phyloP scores from a whole-genome alignment of 2,113 vertebrate genomes.

The Tachycineta bicolor region DNA sequence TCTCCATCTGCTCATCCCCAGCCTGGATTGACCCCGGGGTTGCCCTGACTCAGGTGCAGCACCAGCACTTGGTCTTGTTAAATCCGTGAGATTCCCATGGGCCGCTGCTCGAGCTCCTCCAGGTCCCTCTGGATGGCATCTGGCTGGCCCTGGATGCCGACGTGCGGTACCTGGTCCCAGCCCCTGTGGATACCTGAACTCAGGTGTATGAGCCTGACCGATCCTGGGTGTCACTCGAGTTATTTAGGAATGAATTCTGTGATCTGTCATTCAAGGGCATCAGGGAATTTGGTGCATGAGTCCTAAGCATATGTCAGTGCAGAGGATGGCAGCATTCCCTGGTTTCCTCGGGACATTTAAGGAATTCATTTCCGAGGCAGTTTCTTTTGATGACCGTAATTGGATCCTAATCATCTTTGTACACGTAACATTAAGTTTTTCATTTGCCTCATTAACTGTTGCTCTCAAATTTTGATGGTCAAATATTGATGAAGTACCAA shows the following conservation, averaged over 20 bases:
- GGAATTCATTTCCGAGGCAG: not conserved
- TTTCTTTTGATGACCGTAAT: not conserved
- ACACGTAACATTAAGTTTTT: conserved; percentile 34
- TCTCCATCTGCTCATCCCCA: not conserved
- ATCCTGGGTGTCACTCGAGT: not conserved
- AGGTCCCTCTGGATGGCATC: not conserved
- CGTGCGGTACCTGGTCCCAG: not conserved
- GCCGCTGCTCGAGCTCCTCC: not conserved
- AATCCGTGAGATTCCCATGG: not conserved
- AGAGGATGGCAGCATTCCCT: not conserved
- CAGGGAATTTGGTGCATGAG: not conserved
- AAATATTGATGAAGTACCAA: not conserved
- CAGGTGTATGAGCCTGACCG: not conserved
- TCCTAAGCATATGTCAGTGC: not conserved
- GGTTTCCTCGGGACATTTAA: not conserved
- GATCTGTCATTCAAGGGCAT: not conserved
- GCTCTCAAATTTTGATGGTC: not conserved
- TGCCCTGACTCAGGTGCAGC: not conserved
- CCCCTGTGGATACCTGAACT: fast-evolving
- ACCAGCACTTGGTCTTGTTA: not conserved
- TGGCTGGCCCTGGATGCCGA: fast-evolving
- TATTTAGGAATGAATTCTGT: not conserved
- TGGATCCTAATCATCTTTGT: conserved; percentile 23
- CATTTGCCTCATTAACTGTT: conserved; percentile 41
- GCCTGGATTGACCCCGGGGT: not conserved